A percentile compares a stretch with the other conserved stretches of the same genome.
Evolutionary conservation across 2,113 vertebrate species (phyloP).

Genomic region (Zosterops pallidus): DNA sequence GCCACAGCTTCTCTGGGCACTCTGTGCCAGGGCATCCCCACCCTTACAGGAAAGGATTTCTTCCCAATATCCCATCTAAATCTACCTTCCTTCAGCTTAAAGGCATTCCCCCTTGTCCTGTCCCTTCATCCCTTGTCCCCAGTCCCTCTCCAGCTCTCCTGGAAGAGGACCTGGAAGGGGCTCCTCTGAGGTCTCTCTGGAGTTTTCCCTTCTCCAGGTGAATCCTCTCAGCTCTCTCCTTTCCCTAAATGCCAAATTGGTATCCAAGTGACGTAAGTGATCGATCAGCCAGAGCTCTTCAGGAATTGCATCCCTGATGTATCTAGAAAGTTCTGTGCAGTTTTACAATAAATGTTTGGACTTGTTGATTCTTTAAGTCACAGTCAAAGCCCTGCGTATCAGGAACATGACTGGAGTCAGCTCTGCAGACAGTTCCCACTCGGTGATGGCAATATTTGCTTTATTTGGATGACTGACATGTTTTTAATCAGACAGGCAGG

Average conservation of each 20-base stretch:
- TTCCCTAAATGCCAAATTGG: background rate
- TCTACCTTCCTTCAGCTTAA: background rate
- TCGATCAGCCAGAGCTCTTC: background rate
- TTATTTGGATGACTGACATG: background rate
- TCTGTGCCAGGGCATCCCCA: background rate
- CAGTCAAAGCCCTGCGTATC: rapidly evolving
- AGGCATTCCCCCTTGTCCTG: background rate
- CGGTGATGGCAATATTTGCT: background rate
- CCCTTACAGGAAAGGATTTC: rapidly evolving
- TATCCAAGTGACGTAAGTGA: background rate
- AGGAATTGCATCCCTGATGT: rapidly evolving
- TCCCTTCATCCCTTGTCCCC: background rate
- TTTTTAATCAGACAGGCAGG: background rate
- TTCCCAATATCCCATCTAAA: background rate
- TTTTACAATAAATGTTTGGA: background rate
- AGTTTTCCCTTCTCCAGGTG: background rate
- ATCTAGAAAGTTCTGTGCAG: background rate
- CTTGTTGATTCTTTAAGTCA: background rate
- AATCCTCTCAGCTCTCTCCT: background rate
- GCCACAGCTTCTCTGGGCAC: background rate
- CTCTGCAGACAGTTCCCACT: background rate
- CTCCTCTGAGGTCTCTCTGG: background rate
- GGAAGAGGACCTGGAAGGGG: background rate
- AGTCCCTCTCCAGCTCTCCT: background rate
- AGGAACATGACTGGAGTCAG: background rate